Base-by-base conservation (phyloP, 2,888 invertebrate species). In the Deilephila elpenor region DNA sequence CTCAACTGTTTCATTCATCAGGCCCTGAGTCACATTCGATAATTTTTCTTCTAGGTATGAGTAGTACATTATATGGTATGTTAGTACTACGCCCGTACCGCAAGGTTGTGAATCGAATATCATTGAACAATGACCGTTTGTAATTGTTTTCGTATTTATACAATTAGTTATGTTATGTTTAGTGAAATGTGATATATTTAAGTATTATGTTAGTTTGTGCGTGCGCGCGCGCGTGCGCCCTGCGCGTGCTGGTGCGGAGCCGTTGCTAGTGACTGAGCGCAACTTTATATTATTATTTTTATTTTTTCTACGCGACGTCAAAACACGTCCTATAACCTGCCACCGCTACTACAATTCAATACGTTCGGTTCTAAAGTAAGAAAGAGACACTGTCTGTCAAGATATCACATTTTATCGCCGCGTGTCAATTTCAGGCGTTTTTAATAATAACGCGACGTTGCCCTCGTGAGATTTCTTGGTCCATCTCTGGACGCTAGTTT, bases 181-280 rank as follows among this genome's bases (percentile, higher is more conserved):
- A 83, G 81, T 84, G 82, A 83, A 83, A 83, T 87, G 88, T 88
- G 88, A 88, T 88, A 86, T 87, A 85, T 75, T 85, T 84, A 81
- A 81, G 78, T 77, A 77, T 79, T 83, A 79, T 75, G 74, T 76
- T 79, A 77, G 75, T 75, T 74, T 76, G 72, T 74, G 76, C 75
- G 75, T 75, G 74, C 61, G 74, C 60, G 74, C 8, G 75, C 75
- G 74, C 61, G 74, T 62, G 74, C 8, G n/a, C 20, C 11, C n/a
- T 7, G 17, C 53, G 70, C 51, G 32, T 59, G 70, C 34, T 34
- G 4, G 32, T 56, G 56, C 34, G 59, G 56, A 14, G 59, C 34
- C 44, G 32, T 32, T 59, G 56, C 51, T n/a, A n/a, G n/a, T 59
- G 56, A 70, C n/a, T 53, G 17, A 20, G 44, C 11, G 44, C 44